These are phyloP conservation scores for Hyaena hyaena DNA, from an alignment of 2,113 vertebrate genomes.

Conservation along the genomic window DNA sequence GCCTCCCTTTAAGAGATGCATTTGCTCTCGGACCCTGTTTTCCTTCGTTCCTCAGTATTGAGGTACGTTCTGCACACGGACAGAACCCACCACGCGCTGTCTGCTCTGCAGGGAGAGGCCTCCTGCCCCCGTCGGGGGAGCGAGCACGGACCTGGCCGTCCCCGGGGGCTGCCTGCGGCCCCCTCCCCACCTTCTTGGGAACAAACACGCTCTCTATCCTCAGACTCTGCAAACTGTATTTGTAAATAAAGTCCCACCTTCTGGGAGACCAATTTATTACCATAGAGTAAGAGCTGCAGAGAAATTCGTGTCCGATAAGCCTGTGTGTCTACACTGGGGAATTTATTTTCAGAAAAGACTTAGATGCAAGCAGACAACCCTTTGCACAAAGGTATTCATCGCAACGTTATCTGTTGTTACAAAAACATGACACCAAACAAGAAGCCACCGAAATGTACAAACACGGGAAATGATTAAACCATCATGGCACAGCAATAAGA, in stretches of 20 bases:
- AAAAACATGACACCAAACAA: neutral
- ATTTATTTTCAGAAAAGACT: neutral
- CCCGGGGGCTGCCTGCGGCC: rapidly evolving
- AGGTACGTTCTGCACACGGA: rapidly evolving
- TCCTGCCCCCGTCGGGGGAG: rapidly evolving
- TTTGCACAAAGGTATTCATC: rapidly evolving
- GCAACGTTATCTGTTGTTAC: rapidly evolving
- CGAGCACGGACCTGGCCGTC: neutral
- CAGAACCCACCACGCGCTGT: neutral
- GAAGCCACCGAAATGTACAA: neutral
- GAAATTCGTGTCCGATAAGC: neutral
- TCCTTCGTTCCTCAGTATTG: neutral
- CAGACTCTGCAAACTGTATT: neutral
- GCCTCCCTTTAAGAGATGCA: rapidly evolving
- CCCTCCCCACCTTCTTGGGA: neutral
- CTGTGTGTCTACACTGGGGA: neutral
- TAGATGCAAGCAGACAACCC: neutral
- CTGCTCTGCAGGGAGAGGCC: neutral
- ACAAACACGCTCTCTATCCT: neutral
- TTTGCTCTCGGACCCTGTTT: neutral
- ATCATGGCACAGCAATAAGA: rapidly evolving
- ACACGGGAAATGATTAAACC: neutral
- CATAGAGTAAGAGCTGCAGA: rapidly evolving
- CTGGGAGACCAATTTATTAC: neutral
- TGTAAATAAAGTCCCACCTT: neutral